Evolutionary conservation across 1,140 invertebrate genomes (phyloP).

Genomic region (Microplitis mediator): DNA sequence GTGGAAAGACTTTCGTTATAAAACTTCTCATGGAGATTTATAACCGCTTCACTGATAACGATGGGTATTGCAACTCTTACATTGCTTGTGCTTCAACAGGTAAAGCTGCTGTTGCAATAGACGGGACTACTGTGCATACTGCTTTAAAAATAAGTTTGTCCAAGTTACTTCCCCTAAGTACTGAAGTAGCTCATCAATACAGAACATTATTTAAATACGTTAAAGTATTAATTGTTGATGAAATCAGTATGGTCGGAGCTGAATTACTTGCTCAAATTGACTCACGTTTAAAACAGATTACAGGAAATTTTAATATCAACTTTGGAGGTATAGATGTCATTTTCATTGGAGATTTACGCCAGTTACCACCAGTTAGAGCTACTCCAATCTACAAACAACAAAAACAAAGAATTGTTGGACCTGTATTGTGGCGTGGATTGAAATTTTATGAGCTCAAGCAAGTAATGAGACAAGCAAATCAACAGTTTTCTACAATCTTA

Average conservation of each 20-base stretch:
- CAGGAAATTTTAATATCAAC: conserved; percentile 31
- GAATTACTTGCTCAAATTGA: conserved; percentile 40
- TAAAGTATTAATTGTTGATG: conserved; percentile 52
- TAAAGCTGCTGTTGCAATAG: conserved; percentile 49
- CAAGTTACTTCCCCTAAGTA: conserved; percentile 26
- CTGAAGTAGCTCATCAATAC: conserved; percentile 35
- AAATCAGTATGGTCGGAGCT: conserved; percentile 48
- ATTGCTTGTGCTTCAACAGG: conserved; percentile 50
- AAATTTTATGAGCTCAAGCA: conserved; percentile 43
- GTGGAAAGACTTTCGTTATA: conserved; percentile 42
- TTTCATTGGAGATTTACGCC: conserved; percentile 34
- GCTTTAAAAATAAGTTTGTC: conserved; percentile 30
- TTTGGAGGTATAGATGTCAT: conserved; percentile 39
- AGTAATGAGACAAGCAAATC: conserved; percentile 45
- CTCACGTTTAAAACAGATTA: conserved; percentile 45
- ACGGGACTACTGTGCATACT: conserved; percentile 47
- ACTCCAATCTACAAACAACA: conserved; percentile 39
- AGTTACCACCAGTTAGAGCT: conserved; percentile 27
- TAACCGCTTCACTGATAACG: conserved; percentile 26
- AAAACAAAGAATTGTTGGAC: conserved; percentile 36
- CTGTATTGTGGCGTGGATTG: conserved; percentile 39
- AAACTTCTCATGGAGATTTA: conserved; percentile 41
- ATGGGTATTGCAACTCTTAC: conserved; percentile 53
- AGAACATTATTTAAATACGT: conserved; percentile 36
- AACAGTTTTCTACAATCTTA: conserved; percentile 40